phyloP scores from a whole-genome alignment of 2,113 vertebrate species.

The Dromiciops gliroides region DNA sequence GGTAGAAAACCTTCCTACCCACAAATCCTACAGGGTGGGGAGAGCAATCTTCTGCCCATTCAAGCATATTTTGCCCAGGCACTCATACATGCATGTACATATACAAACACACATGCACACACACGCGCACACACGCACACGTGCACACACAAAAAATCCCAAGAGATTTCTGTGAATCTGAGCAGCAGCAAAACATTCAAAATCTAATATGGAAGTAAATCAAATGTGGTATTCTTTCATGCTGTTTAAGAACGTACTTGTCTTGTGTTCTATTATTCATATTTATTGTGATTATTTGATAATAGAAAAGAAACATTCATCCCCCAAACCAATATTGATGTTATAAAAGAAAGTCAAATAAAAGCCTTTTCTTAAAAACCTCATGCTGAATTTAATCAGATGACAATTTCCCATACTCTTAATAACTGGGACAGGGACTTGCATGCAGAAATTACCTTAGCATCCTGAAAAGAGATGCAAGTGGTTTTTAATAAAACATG shows the following conservation, averaged over 20 bases:
- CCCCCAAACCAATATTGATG: not conserved
- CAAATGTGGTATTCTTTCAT: not conserved
- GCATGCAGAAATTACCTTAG: not conserved
- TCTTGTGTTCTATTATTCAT: conserved; percentile 1
- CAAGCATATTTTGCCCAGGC: not conserved
- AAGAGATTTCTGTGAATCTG: not conserved
- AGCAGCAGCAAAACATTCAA: not conserved
- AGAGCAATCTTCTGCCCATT: not conserved
- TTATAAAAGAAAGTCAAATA: conserved; percentile 31
- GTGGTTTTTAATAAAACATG: conserved; percentile 2
- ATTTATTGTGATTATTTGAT: conserved; percentile 12
- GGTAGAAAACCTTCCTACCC: not conserved
- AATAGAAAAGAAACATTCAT: conserved; percentile 4
- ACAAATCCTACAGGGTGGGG: not conserved
- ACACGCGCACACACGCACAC: no score
- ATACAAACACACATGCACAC: no score
- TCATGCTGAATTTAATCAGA: conserved; percentile 17
- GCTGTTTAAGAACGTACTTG: not conserved
- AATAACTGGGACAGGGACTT: not conserved
- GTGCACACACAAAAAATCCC: not conserved
- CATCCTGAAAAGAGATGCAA: not conserved
- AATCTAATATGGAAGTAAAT: not conserved
- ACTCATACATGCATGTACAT: no score
- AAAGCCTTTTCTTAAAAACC: not conserved
- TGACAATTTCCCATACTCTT: not conserved